Conservation (phyloP, 2,888 invertebrate species). For the Disparrhopalites patrizii region DNA sequence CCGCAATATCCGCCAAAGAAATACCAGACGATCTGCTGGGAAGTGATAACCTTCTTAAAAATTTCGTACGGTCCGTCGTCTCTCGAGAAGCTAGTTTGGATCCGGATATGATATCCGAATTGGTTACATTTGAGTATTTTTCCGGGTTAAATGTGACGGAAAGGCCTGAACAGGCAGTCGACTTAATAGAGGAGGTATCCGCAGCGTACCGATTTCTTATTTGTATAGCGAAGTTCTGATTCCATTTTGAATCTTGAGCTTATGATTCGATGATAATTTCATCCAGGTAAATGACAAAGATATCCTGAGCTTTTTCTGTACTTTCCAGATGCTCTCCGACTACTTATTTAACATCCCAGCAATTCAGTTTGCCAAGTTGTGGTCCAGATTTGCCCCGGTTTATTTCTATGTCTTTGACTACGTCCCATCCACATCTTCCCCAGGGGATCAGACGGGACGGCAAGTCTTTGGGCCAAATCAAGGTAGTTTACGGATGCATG, state of each 20-base stretch:
- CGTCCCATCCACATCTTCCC: not conserved
- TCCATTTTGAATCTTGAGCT: too few species aligned
- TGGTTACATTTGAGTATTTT: constrained; percentile 43
- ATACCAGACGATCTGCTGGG: constrained; percentile 29
- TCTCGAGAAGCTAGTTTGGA: constrained; percentile 19
- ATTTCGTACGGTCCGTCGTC: constrained; percentile 37
- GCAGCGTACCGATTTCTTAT: too few species aligned
- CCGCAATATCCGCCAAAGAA: constrained; percentile 24
- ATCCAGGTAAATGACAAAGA: too few species aligned
- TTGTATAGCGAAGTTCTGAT: too few species aligned
- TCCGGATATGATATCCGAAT: constrained; percentile 32
- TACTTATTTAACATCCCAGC: constrained; percentile 41
- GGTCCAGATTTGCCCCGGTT: constrained; percentile 40
- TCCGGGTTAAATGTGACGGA: constrained; percentile 40
- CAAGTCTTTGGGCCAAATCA: constrained; percentile 5
- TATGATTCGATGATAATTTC: too few species aligned
- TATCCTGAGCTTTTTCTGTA: too few species aligned
- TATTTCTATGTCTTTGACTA: constrained; percentile 45
- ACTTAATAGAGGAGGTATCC: constrained; percentile 41
- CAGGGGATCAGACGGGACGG: not conserved
- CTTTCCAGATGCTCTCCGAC: constrained; percentile 37
- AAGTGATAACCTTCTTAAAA: constrained; percentile 27
- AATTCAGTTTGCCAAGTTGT: constrained; percentile 35
- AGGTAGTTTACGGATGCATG: not conserved
- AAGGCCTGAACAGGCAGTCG: constrained; percentile 39